Evolutionary conservation across 2,888 invertebrate genomes (phyloP).

Genomic region (Aethes cnicana): DNA sequence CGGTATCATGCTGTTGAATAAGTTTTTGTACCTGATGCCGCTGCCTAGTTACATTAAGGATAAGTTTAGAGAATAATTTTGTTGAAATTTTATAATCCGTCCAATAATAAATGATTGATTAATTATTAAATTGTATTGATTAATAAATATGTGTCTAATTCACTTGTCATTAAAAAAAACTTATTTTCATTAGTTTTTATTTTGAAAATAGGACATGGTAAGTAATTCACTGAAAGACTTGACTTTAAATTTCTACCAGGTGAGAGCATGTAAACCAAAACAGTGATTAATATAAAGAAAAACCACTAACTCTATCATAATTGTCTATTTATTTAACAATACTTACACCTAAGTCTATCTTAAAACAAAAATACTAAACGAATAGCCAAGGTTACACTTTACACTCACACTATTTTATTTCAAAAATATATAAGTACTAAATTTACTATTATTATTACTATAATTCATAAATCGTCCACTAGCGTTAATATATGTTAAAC

Average conservation of each 20-base stretch:
- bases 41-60: conserved; percentile 92
- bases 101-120: conserved; percentile 23
- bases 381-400: conserved; percentile 3
- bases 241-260: no score
- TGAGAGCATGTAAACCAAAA: no score
- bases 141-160: no score
- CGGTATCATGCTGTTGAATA: conserved; percentile 90
- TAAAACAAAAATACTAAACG: conserved; percentile 1
- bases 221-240: no score
- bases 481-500: conserved; percentile 1
- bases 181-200: no score
- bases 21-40: conserved; percentile 92
- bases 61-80: conserved; percentile 88
- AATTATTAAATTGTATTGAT: conserved; percentile 14
- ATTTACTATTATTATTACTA: not conserved
- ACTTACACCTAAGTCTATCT: conserved; percentile 2
- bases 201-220: no score
- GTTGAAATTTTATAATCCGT: conserved; percentile 9
- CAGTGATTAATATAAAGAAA: no score
- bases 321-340: conserved; percentile 16
- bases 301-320: conserved; percentile 4
- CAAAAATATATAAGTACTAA: not conserved
- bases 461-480: not conserved
- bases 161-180: no score
- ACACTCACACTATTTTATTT: not conserved